Evolutionary conservation across 1,140 invertebrate genomes (phyloP), one percentile per base, ranked within the genome.

Genomic region (Drosophila serrata): DNA sequence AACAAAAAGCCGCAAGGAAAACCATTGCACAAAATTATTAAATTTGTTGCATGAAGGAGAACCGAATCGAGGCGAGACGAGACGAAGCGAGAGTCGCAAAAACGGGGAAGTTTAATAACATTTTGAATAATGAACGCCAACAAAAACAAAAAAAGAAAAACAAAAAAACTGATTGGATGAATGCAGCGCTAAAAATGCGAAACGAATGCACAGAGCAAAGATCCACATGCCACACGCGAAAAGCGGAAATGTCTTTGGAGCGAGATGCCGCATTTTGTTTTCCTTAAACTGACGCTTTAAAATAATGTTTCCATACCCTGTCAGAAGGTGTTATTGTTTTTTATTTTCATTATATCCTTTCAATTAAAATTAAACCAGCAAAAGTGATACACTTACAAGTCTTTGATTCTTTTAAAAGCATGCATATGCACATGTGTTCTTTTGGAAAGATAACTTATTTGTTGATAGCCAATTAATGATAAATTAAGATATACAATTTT

Each of bases 101-200:
- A 84, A 90, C 64, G 77, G 77, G 84, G 84, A 88, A 88, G 84
- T 88, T 88, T 88, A 81, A 81, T 81, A 88, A 88, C 77, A 90
- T 85, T 88, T 88, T 90, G 81, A 90, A 88, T 88, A 81, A 90
- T 84, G 72, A 88, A 80, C 58, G 53, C 40, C 33, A 85, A 63
- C 40, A 64, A 60, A 79, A 59, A 67, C 19, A 33, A 40, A 40
- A 40, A 5, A 17, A 31, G 13, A 19, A 0, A 15, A 33, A 19
- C 27, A 24, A 4, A 46, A 31, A 49, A 49, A 17, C n/a, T 45
- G 27, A 84, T 48, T 45, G 73, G 63, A 69, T 61, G 48, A 61
- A 43, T 75, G 72, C 72, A 55, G 48, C 69, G 55, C 58, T 31
- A 73, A 79, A 75, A 75, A 85, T 76, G 73, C 73, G 65, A 77